Conservation (phyloP, 2,113 vertebrate genomes). For the Carassius gibelio region DNA sequence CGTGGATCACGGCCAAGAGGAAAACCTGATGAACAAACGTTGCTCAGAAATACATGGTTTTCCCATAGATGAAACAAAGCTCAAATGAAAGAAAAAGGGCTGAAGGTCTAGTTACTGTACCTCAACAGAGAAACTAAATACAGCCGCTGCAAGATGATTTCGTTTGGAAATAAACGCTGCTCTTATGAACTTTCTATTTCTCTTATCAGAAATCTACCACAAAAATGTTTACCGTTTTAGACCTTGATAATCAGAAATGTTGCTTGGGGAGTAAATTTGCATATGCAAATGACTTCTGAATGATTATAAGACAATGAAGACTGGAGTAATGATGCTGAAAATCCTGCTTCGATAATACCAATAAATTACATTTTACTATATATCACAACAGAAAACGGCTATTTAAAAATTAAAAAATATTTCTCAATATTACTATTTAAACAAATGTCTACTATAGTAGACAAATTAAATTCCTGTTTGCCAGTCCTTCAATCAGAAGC, state of each 20-base stretch:
- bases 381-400: too few species aligned
- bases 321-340: too few species aligned
- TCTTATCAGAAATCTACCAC: too few species aligned
- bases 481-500: neutral
- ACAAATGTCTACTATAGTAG: neutral
- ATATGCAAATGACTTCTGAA: neutral
- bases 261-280: neutral
- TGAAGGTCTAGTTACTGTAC: neutral
- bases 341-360: too few species aligned
- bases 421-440: neutral
- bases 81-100: neutral
- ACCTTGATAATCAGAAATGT: neutral
- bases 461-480: neutral
- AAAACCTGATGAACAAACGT: neutral
- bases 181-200: too few species aligned
- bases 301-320: neutral
- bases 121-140: neutral
- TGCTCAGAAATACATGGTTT: neutral
- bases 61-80: neutral
- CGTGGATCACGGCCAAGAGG: neutral
- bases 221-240: too few species aligned
- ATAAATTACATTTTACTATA: too few species aligned
- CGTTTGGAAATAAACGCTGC: neutral
- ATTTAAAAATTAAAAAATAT: neutral
- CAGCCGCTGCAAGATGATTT: neutral